phyloP scores from a whole-genome alignment of 1,140 invertebrate species.

The Colletes gigas region DNA sequence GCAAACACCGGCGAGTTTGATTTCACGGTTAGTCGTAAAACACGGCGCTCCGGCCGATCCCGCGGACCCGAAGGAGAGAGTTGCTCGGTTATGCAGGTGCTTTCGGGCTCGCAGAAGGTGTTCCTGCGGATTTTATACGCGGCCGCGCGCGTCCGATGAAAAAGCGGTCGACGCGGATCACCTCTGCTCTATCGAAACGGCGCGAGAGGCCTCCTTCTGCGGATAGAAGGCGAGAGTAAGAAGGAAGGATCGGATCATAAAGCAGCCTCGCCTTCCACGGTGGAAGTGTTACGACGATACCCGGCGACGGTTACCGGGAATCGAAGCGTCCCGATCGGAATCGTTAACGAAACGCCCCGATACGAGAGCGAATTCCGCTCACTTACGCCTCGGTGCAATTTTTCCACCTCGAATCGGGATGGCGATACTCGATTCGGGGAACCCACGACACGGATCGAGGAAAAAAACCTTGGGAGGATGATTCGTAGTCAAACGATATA shows the following conservation, averaged over 20 bases:
- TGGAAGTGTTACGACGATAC: conserved; percentile 18
- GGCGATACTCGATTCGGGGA: too few species aligned
- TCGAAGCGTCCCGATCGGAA: conserved; percentile 4
- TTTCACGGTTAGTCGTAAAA: conserved; percentile 62
- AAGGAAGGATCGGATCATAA: conserved; percentile 50
- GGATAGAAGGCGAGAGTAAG: conserved; percentile 41
- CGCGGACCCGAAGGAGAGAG: conserved; percentile 16
- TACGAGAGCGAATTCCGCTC: neutral
- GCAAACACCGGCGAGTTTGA: conserved; percentile 57
- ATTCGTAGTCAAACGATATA: too few species aligned
- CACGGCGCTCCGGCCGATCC: conserved; percentile 51
- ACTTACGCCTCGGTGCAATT: too few species aligned
- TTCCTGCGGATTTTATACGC: conserved; percentile 55
- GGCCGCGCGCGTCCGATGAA: conserved; percentile 40
- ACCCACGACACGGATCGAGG: too few species aligned
- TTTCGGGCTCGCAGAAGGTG: conserved; percentile 43
- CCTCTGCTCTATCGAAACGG: conserved; percentile 40
- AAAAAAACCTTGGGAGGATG: too few species aligned
- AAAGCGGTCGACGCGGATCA: conserved; percentile 56
- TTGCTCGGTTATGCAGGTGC: conserved; percentile 51
- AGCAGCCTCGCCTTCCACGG: conserved; percentile 31
- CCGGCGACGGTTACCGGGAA: conserved; percentile 21
- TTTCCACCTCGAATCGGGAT: too few species aligned
- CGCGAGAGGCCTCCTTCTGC: conserved; percentile 19
- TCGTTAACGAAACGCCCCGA: conserved; percentile 2